Evolutionary conservation across 2,888 invertebrate genomes (phyloP).

Genomic region (Sphaerophoria taeniata): DNA sequence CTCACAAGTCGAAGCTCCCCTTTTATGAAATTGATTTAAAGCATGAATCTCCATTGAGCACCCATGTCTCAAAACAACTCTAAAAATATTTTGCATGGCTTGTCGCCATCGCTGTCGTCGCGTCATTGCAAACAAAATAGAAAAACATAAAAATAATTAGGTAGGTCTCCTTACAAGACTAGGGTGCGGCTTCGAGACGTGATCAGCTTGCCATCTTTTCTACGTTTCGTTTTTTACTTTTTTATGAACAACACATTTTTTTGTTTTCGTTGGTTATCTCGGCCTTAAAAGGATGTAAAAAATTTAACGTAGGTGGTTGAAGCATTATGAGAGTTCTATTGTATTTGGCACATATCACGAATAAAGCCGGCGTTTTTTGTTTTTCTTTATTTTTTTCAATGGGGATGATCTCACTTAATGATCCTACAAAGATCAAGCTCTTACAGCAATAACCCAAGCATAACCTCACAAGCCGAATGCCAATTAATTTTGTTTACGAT

Average conservation of each 20-base stretch:
- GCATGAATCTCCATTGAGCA: conserved; percentile 7
- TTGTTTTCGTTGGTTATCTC: conserved; percentile 9
- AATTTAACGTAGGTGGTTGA: neutral
- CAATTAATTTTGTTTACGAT: conserved; percentile 49
- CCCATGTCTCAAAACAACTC: neutral
- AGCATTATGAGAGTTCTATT: neutral
- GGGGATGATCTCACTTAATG: conserved; percentile 59
- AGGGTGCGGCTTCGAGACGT: conserved; percentile 58
- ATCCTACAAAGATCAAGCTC: conserved; percentile 48
- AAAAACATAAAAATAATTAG: conserved; percentile 17
- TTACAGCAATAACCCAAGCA: conserved; percentile 12
- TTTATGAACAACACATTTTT: neutral
- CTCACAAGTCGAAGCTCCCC: conserved; percentile 4
- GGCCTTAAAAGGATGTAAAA: conserved; percentile 38
- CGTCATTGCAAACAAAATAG: conserved; percentile 43
- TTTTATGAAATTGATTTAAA: conserved; percentile 3
- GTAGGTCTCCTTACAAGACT: conserved; percentile 21
- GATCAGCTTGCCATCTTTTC: conserved; percentile 51
- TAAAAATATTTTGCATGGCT: conserved; percentile 42
- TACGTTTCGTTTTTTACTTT: conserved; percentile 23
- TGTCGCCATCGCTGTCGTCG: conserved; percentile 24
- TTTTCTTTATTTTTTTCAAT: neutral
- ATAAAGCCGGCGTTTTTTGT: conserved; percentile 35
- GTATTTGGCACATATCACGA: conserved; percentile 32
- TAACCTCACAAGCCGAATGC: conserved; percentile 13